phyloP scores from a whole-genome alignment of 2,888 invertebrate species.

The Eugnorisma glareosa region DNA sequence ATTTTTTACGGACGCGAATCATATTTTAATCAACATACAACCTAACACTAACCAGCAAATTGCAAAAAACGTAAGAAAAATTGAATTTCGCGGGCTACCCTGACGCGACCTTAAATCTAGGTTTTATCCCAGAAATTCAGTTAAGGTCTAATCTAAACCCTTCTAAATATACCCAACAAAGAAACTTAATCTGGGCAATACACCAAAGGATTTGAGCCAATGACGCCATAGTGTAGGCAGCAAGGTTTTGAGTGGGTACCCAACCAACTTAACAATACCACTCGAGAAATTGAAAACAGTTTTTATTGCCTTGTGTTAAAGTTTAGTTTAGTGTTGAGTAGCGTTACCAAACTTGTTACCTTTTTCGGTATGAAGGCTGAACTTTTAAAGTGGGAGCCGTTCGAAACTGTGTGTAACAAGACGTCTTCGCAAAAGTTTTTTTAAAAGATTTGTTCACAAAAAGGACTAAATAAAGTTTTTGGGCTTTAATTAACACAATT shows the following conservation, averaged over 20 bases:
- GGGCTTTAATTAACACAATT: not conserved
- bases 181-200: slow-evolving; percentile 2
- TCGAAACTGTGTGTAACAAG: slow-evolving; percentile 1
- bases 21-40: too few species aligned
- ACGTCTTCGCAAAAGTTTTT: slow-evolving; percentile 1
- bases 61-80: too few species aligned
- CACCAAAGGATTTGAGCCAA: slow-evolving; percentile 11
- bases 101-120: not conserved
- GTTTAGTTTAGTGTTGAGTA: not conserved
- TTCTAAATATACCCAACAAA: slow-evolving; percentile 18
- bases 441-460: not conserved
- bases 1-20: too few species aligned
- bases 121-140: not conserved
- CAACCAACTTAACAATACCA: not conserved
- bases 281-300: slow-evolving; percentile 3
- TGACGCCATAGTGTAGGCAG: slow-evolving; percentile 51
- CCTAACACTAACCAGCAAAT: too few species aligned
- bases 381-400: slow-evolving; percentile 40
- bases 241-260: slow-evolving; percentile 38
- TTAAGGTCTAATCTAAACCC: not conserved
- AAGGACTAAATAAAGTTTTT: not conserved
- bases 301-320: not conserved
- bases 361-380: slow-evolving; percentile 36
- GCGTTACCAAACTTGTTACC: slow-evolving; percentile 23
- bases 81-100: not conserved